Evolutionary conservation across 1,140 invertebrate species (phyloP).

Genomic region (Pteromalus puparum): DNA sequence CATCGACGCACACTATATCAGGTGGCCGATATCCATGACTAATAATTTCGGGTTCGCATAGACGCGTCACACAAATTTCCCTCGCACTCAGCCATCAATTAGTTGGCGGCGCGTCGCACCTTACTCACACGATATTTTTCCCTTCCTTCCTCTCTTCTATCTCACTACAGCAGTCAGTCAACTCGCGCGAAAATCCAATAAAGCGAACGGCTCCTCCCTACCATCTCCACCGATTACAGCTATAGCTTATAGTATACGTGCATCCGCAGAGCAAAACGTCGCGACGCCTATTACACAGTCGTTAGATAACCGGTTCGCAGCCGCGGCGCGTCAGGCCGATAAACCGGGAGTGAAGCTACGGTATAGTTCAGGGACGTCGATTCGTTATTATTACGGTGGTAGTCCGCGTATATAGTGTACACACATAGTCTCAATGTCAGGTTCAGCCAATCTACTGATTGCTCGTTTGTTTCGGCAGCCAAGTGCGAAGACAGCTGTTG

Average conservation of each 20-base stretch:
- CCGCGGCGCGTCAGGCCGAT: background rate
- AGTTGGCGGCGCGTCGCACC: too few relatives aligned
- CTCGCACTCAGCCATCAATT: too few relatives aligned
- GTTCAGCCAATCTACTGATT: background rate
- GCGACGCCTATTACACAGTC: conserved; percentile 7
- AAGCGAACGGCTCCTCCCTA: background rate
- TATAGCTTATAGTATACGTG: background rate
- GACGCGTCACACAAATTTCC: too few relatives aligned
- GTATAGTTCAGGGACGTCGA: background rate
- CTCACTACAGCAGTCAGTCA: too few relatives aligned
- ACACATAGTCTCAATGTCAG: background rate
- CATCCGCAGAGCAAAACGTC: background rate
- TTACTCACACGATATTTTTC: too few relatives aligned
- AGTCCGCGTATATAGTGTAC: background rate
- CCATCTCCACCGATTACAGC: background rate
- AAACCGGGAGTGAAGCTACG: background rate
- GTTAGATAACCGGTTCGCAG: conserved; percentile 11
- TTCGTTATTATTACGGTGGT: background rate
- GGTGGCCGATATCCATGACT: too few relatives aligned
- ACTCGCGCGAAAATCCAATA: background rate
- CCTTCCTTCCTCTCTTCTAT: too few relatives aligned
- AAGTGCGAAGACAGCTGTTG: too few relatives aligned
- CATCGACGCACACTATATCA: too few relatives aligned
- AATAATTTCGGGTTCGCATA: too few relatives aligned
- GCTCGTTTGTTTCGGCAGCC: background rate